A percentile compares a stretch with the other conserved stretches of the same genome.
phyloP scores from a whole-genome alignment of 2,888 invertebrate genomes.

The Mantis religiosa region DNA sequence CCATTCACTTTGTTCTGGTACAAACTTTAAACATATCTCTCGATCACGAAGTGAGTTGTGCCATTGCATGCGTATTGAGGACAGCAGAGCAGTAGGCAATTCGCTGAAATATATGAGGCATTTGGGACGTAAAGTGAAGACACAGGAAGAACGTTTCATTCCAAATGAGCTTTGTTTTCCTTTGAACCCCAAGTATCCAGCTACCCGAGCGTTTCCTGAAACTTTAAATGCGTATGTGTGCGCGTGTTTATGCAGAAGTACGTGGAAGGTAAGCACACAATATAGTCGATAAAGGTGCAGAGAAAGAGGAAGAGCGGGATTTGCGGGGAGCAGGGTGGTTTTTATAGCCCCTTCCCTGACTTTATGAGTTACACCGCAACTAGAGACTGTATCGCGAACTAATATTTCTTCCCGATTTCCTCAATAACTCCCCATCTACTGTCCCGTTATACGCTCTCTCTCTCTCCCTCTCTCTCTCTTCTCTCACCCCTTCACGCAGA shows the following conservation, averaged over 20 bases:
- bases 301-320: neutral
- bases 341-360: neutral
- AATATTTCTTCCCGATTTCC: conserved; percentile 14
- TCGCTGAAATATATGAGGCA: neutral
- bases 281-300: conserved; percentile 1
- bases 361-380: conserved; percentile 1
- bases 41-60: neutral
- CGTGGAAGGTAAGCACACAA: neutral
- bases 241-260: neutral
- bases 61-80: neutral
- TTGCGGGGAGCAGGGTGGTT: neutral
- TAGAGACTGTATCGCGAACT: conserved; percentile 3
- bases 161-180: neutral
- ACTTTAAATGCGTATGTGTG: neutral
- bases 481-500: neutral
- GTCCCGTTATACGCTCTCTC: neutral
- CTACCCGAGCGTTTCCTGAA: neutral
- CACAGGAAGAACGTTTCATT: neutral
- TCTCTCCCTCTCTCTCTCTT: too few relatives aligned
- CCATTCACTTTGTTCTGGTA: too few relatives aligned
- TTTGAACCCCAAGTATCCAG: neutral
- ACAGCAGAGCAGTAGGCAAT: neutral
- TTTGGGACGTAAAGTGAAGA: neutral
- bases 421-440: conserved; percentile 12
- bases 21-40: too few relatives aligned